These are phyloP conservation scores for Chaetodon trifasciatus DNA, from an alignment of 2,797 vertebrate species.

Conservation along the genomic window DNA sequence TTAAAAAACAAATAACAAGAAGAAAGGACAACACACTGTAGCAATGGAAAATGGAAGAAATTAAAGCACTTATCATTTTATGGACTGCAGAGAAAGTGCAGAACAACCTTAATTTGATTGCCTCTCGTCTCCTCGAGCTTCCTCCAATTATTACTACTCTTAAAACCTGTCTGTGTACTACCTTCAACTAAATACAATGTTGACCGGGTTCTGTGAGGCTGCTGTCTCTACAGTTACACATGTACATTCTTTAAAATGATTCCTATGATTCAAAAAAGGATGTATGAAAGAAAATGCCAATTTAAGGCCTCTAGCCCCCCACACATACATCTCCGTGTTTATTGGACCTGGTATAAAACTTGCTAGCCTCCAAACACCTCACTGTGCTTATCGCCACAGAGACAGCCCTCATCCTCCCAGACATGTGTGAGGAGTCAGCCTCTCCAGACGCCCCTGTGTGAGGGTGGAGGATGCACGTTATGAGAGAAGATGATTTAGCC, in stretches of 20 bases:
- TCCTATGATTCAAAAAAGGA: not conserved
- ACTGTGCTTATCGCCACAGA: slow-evolving; percentile 29
- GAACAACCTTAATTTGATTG: slow-evolving; percentile 15
- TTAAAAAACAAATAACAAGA: not conserved
- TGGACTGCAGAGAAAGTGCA: slow-evolving; percentile 21
- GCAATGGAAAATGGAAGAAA: not conserved
- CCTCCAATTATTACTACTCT: slow-evolving; percentile 11
- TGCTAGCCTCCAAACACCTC: not conserved
- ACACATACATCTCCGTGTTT: not conserved
- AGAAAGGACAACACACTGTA: slow-evolving; percentile 10
- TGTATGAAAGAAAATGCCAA: not conserved
- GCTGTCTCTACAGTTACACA: not conserved
- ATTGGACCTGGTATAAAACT: slow-evolving; percentile 21
- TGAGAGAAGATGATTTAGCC: slow-evolving; percentile 59
- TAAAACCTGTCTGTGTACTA: not conserved
- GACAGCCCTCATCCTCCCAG: slow-evolving; percentile 44
- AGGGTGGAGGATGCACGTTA: slow-evolving; percentile 46
- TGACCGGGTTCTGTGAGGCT: not conserved
- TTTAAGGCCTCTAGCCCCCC: not conserved
- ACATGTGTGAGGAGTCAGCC: slow-evolving; percentile 52
- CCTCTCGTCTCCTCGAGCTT: slow-evolving; percentile 22
- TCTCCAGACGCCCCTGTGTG: slow-evolving; percentile 43
- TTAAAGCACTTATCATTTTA: slow-evolving; percentile 16
- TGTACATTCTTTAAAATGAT: not conserved
- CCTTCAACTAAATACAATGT: not conserved